These are phyloP conservation scores for Meiosimyza decipiens DNA, from an alignment of 2,888 invertebrate species.

Conservation along the genomic window DNA sequence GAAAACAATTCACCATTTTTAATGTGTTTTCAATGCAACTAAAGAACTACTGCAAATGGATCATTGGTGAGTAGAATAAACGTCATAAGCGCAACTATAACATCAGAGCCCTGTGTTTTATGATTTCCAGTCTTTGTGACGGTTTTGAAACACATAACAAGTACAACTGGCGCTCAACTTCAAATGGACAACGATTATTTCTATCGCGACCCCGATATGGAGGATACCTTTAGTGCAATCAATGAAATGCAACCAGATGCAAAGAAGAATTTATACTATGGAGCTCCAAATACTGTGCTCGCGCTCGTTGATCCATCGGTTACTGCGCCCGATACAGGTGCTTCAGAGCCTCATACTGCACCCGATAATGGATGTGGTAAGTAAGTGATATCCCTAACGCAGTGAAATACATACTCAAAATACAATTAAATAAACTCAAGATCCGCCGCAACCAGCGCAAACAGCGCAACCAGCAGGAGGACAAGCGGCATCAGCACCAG, in stretches of 20 bases:
- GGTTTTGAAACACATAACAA: slow-evolving; percentile 23
- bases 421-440: not conserved
- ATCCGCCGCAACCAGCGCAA: not conserved
- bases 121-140: slow-evolving; percentile 37
- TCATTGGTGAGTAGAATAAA: slow-evolving; percentile 47
- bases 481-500: not conserved
- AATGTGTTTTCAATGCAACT: slow-evolving; percentile 54
- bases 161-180: slow-evolving; percentile 28
- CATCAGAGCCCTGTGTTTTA: not conserved
- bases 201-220: slow-evolving; percentile 42
- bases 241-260: slow-evolving; percentile 12
- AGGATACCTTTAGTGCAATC: slow-evolving; percentile 29
- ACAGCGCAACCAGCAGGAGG: not conserved
- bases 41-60: slow-evolving; percentile 44
- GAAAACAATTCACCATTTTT: slow-evolving; percentile 36
- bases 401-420: no score
- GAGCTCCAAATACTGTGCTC: slow-evolving; percentile 13
- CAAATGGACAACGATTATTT: slow-evolving; percentile 41
- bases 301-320: no score
- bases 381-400: not conserved
- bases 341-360: not conserved
- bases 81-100: not conserved
- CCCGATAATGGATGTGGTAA: not conserved
- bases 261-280: slow-evolving; percentile 30
- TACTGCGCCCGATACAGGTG: no score